Evolutionary conservation across 2,797 vertebrate species (phyloP).

Genomic region (Sebastes trivittatus): DNA sequence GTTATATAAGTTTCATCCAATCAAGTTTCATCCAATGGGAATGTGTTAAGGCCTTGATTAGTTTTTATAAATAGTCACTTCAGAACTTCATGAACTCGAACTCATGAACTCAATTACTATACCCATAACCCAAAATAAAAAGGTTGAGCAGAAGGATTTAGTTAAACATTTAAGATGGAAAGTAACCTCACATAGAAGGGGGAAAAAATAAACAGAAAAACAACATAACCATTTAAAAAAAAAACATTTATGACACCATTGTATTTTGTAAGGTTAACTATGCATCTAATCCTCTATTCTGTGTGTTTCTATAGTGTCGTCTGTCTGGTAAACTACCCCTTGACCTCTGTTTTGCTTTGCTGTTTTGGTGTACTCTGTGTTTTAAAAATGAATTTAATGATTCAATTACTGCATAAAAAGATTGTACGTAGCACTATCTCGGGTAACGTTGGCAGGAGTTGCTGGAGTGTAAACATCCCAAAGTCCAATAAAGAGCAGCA

Average conservation of each 20-base stretch:
- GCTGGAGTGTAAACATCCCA: neutral
- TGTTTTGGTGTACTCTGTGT: neutral
- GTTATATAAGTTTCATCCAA: conserved; percentile 21
- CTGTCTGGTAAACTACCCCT: neutral
- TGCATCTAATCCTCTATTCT: neutral
- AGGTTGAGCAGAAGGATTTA: neutral
- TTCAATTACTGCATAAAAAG: too few relatives aligned
- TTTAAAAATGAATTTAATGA: too few relatives aligned
- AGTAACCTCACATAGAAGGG: neutral
- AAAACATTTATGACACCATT: neutral
- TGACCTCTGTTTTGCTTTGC: neutral
- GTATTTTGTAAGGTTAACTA: neutral
- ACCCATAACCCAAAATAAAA: conserved; percentile 9
- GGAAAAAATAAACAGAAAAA: neutral
- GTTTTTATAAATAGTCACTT: conserved; percentile 46
- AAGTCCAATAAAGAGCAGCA: neutral
- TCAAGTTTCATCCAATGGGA: neutral
- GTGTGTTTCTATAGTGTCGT: neutral
- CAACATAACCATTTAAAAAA: neutral
- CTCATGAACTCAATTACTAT: conserved; percentile 23
- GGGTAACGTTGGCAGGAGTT: neutral
- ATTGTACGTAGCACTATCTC: neutral
- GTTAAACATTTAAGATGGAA: neutral
- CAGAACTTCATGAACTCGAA: conserved; percentile 18
- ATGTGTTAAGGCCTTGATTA: conserved; percentile 32